These are phyloP conservation scores for Symphodus melops DNA, from an alignment of 2,113 vertebrate species.

Conservation along the genomic window DNA sequence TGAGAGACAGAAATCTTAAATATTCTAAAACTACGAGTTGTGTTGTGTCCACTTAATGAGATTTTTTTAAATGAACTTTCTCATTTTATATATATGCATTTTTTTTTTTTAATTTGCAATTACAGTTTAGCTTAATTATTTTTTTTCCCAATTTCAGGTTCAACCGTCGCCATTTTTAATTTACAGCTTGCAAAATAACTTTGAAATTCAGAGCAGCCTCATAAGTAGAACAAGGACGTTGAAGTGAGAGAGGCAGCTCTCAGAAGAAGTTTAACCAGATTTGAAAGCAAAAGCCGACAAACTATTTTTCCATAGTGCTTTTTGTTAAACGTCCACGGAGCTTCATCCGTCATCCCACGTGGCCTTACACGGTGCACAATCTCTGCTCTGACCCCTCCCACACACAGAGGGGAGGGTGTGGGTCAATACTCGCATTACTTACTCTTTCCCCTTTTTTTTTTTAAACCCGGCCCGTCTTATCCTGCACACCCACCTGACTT, in stretches of 20 bases:
- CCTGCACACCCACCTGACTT: constrained; percentile 28
- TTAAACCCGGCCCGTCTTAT: constrained; percentile 25
- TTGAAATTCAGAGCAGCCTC: constrained; percentile 11
- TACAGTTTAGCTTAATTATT: constrained; percentile 12
- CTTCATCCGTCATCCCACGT: constrained; percentile 64
- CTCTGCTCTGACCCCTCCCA: constrained; percentile 24
- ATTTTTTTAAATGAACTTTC: neutral
- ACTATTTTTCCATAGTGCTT: constrained; percentile 58
- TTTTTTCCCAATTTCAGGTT: neutral
- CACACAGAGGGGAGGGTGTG: constrained; percentile 36
- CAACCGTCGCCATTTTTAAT: neutral
- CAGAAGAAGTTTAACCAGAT: constrained; percentile 42
- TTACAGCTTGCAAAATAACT: constrained; percentile 6
- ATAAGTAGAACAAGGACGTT: neutral
- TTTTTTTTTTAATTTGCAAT: neutral
- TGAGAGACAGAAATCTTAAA: constrained; percentile 9
- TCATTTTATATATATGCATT: neutral
- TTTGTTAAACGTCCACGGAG: constrained; percentile 63
- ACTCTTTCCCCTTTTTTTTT: constrained; percentile 24
- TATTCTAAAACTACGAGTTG: neutral
- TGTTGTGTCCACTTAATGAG: neutral
- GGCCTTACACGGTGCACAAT: constrained; percentile 51
- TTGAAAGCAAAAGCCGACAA: constrained; percentile 51
- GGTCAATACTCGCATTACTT: constrained; percentile 61
- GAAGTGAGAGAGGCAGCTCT: constrained; percentile 33